Conservation (phyloP, 2,113 vertebrate genomes). For the Neogobius melanostomus region DNA sequence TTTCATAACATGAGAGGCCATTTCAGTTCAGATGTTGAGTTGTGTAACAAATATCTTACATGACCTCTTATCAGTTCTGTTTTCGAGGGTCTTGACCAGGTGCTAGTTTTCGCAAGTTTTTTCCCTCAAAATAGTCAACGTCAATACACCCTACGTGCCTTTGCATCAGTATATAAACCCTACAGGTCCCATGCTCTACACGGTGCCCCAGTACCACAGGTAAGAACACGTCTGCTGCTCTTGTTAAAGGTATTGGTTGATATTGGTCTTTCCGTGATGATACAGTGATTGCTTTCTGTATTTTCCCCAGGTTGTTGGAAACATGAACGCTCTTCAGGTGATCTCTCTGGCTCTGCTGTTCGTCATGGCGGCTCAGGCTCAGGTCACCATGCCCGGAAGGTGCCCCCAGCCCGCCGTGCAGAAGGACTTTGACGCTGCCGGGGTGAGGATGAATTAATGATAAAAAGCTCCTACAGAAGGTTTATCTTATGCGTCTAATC, state of each 20-base stretch:
- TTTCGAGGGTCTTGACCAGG: slow-evolving; percentile 21
- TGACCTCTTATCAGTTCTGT: not conserved
- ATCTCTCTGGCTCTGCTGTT: slow-evolving; percentile 65
- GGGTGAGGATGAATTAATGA: slow-evolving; percentile 33
- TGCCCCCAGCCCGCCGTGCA: slow-evolving; percentile 63
- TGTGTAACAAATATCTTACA: not conserved
- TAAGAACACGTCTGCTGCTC: not conserved
- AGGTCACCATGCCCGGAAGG: slow-evolving; percentile 58
- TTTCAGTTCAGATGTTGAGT: not conserved
- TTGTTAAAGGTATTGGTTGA: not conserved
- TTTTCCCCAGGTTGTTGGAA: slow-evolving; percentile 29
- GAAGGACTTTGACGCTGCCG: slow-evolving; percentile 61
- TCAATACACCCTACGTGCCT: not conserved
- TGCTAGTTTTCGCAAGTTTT: slow-evolving; percentile 31
- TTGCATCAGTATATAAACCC: slow-evolving; percentile 25
- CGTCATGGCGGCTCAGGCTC: slow-evolving; percentile 56
- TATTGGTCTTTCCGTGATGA: not conserved
- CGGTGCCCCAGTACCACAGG: slow-evolving; percentile 26
- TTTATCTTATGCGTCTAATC: too few relatives aligned
- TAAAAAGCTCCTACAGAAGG: too few relatives aligned
- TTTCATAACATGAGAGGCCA: not conserved
- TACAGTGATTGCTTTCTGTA: not conserved
- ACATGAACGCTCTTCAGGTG: slow-evolving; percentile 61
- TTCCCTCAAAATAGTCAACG: slow-evolving; percentile 12
- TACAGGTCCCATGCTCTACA: not conserved